Conservation (phyloP, 2,113 vertebrate genomes). For the Collichthys lucidus region DNA sequence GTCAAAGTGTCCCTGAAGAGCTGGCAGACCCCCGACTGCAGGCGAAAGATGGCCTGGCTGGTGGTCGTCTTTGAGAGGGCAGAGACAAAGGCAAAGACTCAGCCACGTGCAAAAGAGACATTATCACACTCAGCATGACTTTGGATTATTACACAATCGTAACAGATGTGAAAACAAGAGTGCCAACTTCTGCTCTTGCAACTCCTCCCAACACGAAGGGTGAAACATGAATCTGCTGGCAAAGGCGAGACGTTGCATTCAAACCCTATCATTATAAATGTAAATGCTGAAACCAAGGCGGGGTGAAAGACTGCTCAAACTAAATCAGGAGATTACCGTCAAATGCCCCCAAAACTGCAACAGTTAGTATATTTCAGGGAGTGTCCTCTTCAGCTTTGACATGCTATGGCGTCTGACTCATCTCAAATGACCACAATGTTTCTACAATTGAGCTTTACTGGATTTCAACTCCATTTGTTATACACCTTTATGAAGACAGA, state of each 20-base stretch:
- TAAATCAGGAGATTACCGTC: conserved; percentile 30
- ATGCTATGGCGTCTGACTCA: conserved; percentile 35
- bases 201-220: conserved; percentile 1
- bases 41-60: conserved; percentile 94
- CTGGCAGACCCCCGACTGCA: conserved; percentile 95
- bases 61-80: conserved; percentile 90
- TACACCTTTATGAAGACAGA: conserved; percentile 21
- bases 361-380: background rate
- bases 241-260: background rate
- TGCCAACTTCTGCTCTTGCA: conserved; percentile 5
- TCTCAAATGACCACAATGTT: conserved; percentile 39
- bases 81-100: conserved; percentile 33
- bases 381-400: background rate
- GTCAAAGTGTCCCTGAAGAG: conserved; percentile 95
- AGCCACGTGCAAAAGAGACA: conserved; percentile 12
- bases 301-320: conserved; percentile 16
- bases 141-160: conserved; percentile 47
- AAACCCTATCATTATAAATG: conserved; percentile 33
- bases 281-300: conserved; percentile 33
- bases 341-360: conserved; percentile 14
- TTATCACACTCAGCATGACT: conserved; percentile 40
- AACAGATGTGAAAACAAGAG: conserved; percentile 49
- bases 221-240: conserved; percentile 39
- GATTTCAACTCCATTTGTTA: conserved; percentile 37
- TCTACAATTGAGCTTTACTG: conserved; percentile 27